Evolutionary conservation across 2,888 invertebrate species (phyloP).

Genomic region (Ennomos fuscantarius): DNA sequence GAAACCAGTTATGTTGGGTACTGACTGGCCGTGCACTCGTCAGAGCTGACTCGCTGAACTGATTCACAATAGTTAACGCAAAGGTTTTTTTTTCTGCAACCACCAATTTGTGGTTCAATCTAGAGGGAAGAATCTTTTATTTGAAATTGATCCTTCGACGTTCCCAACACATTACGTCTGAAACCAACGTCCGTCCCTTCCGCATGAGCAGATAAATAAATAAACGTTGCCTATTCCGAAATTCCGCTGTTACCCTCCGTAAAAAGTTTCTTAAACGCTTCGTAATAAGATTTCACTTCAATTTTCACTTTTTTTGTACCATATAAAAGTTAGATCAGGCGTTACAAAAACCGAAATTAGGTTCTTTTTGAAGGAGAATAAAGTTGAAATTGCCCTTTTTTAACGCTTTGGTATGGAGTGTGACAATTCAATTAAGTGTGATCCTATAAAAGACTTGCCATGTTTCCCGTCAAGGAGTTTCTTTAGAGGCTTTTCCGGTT

Average conservation of each 20-base stretch:
- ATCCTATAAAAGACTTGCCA: slow-evolving; percentile 12
- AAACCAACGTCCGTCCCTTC: slow-evolving; percentile 17
- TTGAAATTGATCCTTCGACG: too few relatives aligned
- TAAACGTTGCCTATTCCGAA: slow-evolving; percentile 12
- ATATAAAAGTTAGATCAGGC: slow-evolving; percentile 1
- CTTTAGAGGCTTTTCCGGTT: slow-evolving; percentile 9
- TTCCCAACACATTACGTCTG: slow-evolving; percentile 7
- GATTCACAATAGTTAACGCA: too few relatives aligned
- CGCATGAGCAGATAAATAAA: slow-evolving; percentile 17
- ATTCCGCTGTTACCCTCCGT: slow-evolving; percentile 9
- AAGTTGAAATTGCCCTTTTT: slow-evolving; percentile 1
- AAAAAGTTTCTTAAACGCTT: slow-evolving; percentile 21
- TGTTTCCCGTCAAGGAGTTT: slow-evolving; percentile 12
- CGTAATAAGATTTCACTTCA: slow-evolving; percentile 18
- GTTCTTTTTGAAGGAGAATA: neutral
- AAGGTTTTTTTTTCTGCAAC: too few relatives aligned
- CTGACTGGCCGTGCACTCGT: too few relatives aligned
- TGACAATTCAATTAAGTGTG: slow-evolving; percentile 16
- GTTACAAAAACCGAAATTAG: neutral
- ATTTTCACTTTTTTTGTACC: slow-evolving; percentile 3
- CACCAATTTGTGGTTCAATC: too few relatives aligned
- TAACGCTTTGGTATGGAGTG: neutral
- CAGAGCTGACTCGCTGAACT: too few relatives aligned
- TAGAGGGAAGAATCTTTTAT: too few relatives aligned
- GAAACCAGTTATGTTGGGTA: too few relatives aligned